Base-by-base conservation (phyloP, 2,113 vertebrate genomes). In the Megaleporinus macrocephalus region DNA sequence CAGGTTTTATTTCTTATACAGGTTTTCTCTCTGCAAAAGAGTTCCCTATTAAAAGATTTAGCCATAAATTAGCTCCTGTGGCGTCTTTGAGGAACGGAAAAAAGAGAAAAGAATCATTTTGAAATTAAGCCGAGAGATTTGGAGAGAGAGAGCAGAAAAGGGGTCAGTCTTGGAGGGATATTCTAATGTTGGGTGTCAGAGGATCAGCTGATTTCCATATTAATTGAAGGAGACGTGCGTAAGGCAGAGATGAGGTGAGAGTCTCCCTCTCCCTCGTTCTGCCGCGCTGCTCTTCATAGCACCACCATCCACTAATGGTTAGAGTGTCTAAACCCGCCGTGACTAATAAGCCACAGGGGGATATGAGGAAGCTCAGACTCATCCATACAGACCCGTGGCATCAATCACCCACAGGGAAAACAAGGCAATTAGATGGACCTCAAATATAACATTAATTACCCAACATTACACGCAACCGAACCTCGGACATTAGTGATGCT, bases 321-420 rank as follows among this genome's bases (percentile, higher is more conserved):
- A 89, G 86, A 89, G 89, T 89, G 84, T 87, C 90, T 77, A 76
- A 86, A 82, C 88, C 84, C 89, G 82, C 86, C 88, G 87, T 88
- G 83, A 90, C 88, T 88, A 91, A 91, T 92, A 90, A 91, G 89
- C 84, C 84, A 84, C 83, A 83, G 82, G 87, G 86, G 86, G 69
- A 66, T 75, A 61, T 55, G 63, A 73, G 78, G 62, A 69, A 49
- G 36, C 85, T 83, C 57, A 87, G 86, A 82, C 80, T 83, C 78
- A 83, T 88, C 88, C 88, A 78, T 93, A 87, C 88, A 84, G 80
- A 84, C 88, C 89, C 86, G 85, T 86, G 87, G 84, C 86, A 86
- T 91, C 88, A 84, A 66, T 86, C 84, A 87, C 77, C 80, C 85
- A 80, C 79, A 78, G 80, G 66, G 83, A 89, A 86, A 91, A 89